Evolutionary conservation across 2,797 vertebrate genomes (phyloP).

Genomic region (Falco columbarius): DNA sequence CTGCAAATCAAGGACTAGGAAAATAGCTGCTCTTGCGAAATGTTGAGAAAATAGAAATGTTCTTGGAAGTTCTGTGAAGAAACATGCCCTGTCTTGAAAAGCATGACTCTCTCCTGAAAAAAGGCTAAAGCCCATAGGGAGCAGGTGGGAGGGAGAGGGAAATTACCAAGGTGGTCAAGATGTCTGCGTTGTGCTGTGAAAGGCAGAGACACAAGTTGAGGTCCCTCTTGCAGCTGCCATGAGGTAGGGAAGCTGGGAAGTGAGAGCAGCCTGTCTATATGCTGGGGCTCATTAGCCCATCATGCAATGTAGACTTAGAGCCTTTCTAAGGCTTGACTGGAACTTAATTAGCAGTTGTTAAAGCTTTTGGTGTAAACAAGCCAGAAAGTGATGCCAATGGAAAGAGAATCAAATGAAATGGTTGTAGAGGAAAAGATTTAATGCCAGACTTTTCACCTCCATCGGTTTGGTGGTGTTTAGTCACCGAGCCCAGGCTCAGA

Average conservation of each 20-base stretch:
- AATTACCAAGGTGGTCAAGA: background rate
- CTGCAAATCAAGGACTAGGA: background rate
- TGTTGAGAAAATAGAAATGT: background rate
- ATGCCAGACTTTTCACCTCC: background rate
- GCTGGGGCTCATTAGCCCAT: background rate
- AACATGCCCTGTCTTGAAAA: background rate
- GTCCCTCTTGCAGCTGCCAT: background rate
- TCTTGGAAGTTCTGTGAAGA: background rate
- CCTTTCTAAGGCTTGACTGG: background rate
- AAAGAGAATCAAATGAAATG: background rate
- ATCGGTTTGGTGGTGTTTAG: background rate
- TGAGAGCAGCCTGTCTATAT: background rate
- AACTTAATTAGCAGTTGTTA: background rate
- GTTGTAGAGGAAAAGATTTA: background rate
- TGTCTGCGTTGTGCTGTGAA: background rate
- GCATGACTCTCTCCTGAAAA: background rate
- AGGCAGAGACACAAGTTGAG: background rate
- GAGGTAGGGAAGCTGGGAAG: background rate
- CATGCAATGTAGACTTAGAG: background rate
- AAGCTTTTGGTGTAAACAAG: background rate
- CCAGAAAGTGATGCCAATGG: background rate
- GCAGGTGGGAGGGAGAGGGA: background rate
- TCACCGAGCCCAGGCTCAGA: background rate
- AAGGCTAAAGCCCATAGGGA: background rate
- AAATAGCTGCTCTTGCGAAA: background rate